A percentile compares a stretch with the other conserved stretches of the same genome.
These are phyloP conservation scores for Sebastes minor DNA, from an alignment of 2,797 vertebrate genomes.

Conservation along the genomic window DNA sequence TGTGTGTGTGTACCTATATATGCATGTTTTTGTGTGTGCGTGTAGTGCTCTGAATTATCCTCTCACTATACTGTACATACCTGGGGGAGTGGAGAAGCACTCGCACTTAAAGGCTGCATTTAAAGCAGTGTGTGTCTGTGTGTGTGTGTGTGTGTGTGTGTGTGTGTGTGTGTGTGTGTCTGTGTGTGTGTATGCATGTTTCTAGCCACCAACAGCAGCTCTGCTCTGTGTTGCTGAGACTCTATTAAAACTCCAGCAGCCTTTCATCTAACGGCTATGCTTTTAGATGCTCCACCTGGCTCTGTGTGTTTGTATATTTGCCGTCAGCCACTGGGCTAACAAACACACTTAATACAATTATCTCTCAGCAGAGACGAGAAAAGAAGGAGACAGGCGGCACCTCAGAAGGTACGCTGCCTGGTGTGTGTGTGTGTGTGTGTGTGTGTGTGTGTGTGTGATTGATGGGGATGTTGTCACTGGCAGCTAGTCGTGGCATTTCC, in stretches of 20 bases:
- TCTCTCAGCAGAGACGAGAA: conserved; percentile 54
- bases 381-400: conserved; percentile 54
- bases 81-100: neutral
- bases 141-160: neutral
- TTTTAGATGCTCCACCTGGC: conserved; percentile 24
- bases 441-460: conserved; percentile 29
- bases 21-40: conserved; percentile 6
- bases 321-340: conserved; percentile 60
- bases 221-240: conserved; percentile 49
- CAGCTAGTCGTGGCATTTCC: conserved; percentile 78
- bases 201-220: conserved; percentile 49
- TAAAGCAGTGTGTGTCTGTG: neutral
- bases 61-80: conserved; percentile 8
- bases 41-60: conserved; percentile 41
- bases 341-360: conserved; percentile 77
- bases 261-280: conserved; percentile 52
- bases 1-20: neutral
- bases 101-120: conserved; percentile 16
- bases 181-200: neutral
- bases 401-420: conserved; percentile 58
- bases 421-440: conserved; percentile 37
- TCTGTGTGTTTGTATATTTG: conserved; percentile 19
- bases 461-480: conserved; percentile 68
- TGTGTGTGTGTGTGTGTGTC: neutral
- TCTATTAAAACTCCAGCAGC: conserved; percentile 55